phyloP scores from a whole-genome alignment of 2,797 vertebrate genomes.

The Muscicapa striata region DNA sequence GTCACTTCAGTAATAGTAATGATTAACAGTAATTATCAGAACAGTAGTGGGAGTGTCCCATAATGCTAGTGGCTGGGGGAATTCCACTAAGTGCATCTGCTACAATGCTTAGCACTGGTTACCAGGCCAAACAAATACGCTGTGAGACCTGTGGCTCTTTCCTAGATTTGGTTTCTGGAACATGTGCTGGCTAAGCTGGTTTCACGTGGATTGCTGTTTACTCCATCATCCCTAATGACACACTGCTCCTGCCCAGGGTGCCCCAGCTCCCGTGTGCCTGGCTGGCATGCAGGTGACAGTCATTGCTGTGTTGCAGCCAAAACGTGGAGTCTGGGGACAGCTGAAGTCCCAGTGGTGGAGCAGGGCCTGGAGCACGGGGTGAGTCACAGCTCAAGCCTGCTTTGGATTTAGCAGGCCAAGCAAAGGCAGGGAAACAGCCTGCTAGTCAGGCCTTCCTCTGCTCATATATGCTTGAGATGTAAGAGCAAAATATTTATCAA shows the following conservation, averaged over 20 bases:
- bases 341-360: background rate
- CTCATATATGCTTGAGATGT: background rate
- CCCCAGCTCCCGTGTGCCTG: background rate
- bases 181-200: conserved; percentile 36
- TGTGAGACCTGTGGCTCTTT: background rate
- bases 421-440: background rate
- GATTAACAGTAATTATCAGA: conserved; percentile 62
- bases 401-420: background rate
- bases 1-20: conserved; percentile 40
- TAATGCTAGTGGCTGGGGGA: conserved; percentile 52
- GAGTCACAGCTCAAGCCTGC: background rate
- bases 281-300: background rate
- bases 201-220: conserved; percentile 51
- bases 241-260: background rate
- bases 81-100: conserved; percentile 57
- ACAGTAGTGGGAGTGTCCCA: conserved; percentile 59
- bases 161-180: conserved; percentile 13
- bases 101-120: conserved; percentile 1
- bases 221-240: conserved; percentile 32
- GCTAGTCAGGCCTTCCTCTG: background rate
- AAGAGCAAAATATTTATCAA: background rate
- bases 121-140: conserved; percentile 66
- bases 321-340: accelerated
- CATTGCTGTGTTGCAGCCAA: background rate
- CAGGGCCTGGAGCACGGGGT: background rate